Base-by-base conservation (phyloP, 2,797 vertebrate genomes). In the Phoebastria nigripes region DNA sequence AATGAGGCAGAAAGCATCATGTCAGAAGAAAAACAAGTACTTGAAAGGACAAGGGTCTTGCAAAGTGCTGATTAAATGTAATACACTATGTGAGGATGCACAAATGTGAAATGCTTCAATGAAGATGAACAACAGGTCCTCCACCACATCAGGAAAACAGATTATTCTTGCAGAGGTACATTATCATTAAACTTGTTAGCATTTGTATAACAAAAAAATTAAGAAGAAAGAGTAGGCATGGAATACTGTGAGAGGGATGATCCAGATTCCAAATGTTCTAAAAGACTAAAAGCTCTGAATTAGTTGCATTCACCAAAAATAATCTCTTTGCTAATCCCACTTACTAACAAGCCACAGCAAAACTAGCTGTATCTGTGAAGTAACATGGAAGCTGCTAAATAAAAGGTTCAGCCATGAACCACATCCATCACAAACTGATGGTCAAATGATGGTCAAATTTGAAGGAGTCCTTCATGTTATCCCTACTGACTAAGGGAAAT, bases 51-150 rank as follows among this genome's bases (percentile, higher is more conserved):
- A 93, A 95, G 58, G 52, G 76, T 90, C 80, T 91, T 2, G 1
- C 18, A 11, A 90, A 94, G n/a, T 37, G 41, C 28, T 90, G 79
- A 78, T 94, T 91, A 93, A 95, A 94, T 83, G 15, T 78, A 88
- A 81, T 52, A 31, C 0, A 3, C 61, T 83, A 44, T 2, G 2
- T 83, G 56, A 83, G 61, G 74, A 70, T 61, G 72, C 52, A 86
- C 72, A 93, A 80, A 93, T 90, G 49, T 71, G 90, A 96, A 90
- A 83, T 71, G 49, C n/a, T 77, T 87, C 87, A 61, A 1, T 46
- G 76, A 85, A 74, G 37, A 90, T 24, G 58, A 85, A 76, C 46
- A 80, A 47, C 65, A 51, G 56, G 55, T 67, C 28, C 26, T 93
- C 15, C 18, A 46, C 42, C 41, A 66, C 37, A 82, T 55, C 51